Evolutionary conservation across 2,797 vertebrate species (phyloP).

Genomic region (Artibeus lituratus): DNA sequence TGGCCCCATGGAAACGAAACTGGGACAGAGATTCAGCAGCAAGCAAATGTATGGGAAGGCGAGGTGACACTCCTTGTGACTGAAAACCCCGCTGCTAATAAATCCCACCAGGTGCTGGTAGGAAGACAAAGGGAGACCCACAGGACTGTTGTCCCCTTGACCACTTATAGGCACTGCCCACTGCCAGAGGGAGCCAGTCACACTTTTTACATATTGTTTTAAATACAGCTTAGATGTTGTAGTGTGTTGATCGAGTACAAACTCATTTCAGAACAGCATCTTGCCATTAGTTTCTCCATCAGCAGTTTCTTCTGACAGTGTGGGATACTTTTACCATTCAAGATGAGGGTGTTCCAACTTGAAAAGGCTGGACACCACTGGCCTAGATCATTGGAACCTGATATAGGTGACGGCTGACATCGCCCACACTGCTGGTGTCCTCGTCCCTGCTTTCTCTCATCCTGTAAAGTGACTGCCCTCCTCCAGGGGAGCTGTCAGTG

Average conservation of each 20-base stretch:
- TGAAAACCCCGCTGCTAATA: neutral
- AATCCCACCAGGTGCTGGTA: neutral
- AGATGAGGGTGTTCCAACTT: neutral
- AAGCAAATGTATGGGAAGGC: neutral
- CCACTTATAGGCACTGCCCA: neutral
- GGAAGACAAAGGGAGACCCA: neutral
- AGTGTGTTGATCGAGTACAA: neutral
- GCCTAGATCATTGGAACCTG: neutral
- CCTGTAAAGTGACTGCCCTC: neutral
- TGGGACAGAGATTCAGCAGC: neutral
- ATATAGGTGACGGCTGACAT: neutral
- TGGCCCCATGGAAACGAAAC: conserved; percentile 26
- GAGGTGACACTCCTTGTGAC: neutral
- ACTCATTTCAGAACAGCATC: neutral
- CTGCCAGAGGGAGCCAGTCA: neutral
- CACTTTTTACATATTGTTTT: neutral
- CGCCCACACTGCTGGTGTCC: neutral
- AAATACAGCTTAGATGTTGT: neutral
- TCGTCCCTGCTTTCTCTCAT: neutral
- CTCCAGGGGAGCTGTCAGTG: neutral
- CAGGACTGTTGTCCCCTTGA: neutral
- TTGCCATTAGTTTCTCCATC: neutral
- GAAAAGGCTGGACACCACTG: neutral
- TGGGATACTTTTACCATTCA: neutral
- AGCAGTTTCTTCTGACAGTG: neutral